Conservation (phyloP, 2,797 vertebrate genomes). For the Alosa sapidissima region DNA sequence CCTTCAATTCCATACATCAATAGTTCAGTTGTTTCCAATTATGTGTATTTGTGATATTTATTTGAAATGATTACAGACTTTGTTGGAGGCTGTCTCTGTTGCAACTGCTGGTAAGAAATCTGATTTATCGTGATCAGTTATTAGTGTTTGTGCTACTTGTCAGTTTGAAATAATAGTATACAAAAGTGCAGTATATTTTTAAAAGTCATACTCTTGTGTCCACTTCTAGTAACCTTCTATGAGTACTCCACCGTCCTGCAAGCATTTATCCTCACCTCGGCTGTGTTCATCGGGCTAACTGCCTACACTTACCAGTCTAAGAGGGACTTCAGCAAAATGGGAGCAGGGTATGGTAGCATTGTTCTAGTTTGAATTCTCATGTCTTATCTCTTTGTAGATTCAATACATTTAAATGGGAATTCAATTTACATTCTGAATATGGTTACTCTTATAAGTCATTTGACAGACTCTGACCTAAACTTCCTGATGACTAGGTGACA, state of each 20-base stretch:
- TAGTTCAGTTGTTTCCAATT: background rate
- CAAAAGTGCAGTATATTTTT: background rate
- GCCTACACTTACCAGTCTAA: slow-evolving; percentile 91
- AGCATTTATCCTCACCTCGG: slow-evolving; percentile 86
- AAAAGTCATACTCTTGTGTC: background rate
- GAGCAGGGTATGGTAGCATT: slow-evolving; percentile 77
- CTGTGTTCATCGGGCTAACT: slow-evolving; percentile 89
- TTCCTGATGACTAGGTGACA: background rate
- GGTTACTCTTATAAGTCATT: background rate
- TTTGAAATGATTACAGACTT: slow-evolving; percentile 75
- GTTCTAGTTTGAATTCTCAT: slow-evolving; percentile 48
- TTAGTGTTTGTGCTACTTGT: background rate
- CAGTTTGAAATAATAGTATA: background rate
- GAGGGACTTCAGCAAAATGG: slow-evolving; percentile 92
- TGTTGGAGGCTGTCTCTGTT: slow-evolving; percentile 87
- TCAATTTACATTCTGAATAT: background rate
- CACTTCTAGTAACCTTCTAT: slow-evolving; percentile 86
- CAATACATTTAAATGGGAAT: background rate
- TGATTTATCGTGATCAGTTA: background rate
- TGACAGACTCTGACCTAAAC: background rate
- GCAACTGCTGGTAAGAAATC: slow-evolving; percentile 79
- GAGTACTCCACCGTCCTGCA: slow-evolving; percentile 84
- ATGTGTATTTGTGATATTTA: background rate
- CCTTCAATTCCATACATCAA: background rate
- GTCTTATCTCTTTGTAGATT: background rate